Evolutionary conservation across 1,140 invertebrate species (phyloP), one percentile per base, ranked within the genome.

Genomic region (Latrodectus geometricus): DNA sequence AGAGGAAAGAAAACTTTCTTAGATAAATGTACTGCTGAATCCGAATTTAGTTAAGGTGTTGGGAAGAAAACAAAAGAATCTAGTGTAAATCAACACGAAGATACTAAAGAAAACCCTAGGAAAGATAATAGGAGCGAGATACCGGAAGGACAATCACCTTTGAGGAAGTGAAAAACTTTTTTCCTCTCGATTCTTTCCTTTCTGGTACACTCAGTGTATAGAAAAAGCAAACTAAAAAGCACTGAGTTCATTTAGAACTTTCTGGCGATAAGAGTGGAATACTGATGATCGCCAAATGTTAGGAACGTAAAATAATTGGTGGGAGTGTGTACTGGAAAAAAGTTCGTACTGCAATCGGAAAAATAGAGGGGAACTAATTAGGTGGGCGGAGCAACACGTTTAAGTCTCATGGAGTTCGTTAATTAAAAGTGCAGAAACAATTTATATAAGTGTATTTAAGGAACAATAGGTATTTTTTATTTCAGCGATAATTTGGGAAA

Each of bases 101-200:
- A 35, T 35, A 35, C 35, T 35, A 35, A 35, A 35, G 35, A 35
- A 35, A 35, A 35, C 35, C 5, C 35, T 35, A 5, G 35, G 35
- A 35, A 35, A 35, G 35, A 35, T 35, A 35, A 35, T 35, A 35
- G 35, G 12, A 35, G 49, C 14, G 48, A 68, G 50, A 50, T 14
- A 69, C 79, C 79, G 79, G 79, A 81, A 81, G 79, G 79, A 68
- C 79, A 81, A 81, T 81, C 79, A 81, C 69, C 79, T 56, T 56
- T 72, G 66, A 81, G 79, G 79, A 81, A 81, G 69, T n/a, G 68
- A 75, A 75, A 52, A 15, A 17, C 21, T 20, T 21, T 75, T n/a
- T 79, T 21, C 35, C 23, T 69, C 69, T 69, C 50, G n/a, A 66
- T 78, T 65, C 65, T 76, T 35, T 77, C 52, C 23, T 35, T 77